A percentile compares a stretch with the other conserved stretches of the same genome.
These are phyloP conservation scores for Chymomyza costata DNA, from an alignment of 1,140 invertebrate genomes.

Conservation along the genomic window DNA sequence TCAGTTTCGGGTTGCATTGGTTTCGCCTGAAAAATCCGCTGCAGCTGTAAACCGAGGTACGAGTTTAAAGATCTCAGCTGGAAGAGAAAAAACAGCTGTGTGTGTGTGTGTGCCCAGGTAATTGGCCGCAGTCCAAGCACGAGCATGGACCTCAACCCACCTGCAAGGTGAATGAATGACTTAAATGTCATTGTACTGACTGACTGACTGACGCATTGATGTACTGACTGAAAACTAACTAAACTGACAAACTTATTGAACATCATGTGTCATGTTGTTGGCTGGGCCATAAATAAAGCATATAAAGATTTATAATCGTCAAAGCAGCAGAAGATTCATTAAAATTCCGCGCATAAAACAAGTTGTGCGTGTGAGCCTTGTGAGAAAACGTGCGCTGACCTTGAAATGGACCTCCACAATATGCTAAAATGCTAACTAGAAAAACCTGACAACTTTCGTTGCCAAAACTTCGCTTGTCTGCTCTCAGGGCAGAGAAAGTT, in stretches of 20 bases:
- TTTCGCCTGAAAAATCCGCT: conserved; percentile 41
- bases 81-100: no score
- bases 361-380: conserved; percentile 20
- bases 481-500: conserved; percentile 56
- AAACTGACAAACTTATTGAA: no score
- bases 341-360: conserved; percentile 32
- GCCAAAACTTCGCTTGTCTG: background rate
- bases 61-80: conserved; percentile 11
- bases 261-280: no score
- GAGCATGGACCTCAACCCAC: conserved; percentile 1
- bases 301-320: no score
- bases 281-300: no score
- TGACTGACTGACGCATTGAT: no score
- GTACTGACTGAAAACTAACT: no score
- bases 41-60: background rate
- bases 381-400: conserved; percentile 45
- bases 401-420: conserved; percentile 48
- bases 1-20: conserved; percentile 22
- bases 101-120: no score
- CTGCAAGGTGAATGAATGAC: conserved; percentile 33
- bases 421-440: conserved; percentile 46
- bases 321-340: conserved; percentile 25
- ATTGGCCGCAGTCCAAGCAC: no score
- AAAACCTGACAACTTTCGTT: conserved; percentile 23
- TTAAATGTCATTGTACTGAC: conserved; percentile 41